Evolutionary conservation across 2,113 vertebrate species (phyloP).

Genomic region (Varanus komodoensis): DNA sequence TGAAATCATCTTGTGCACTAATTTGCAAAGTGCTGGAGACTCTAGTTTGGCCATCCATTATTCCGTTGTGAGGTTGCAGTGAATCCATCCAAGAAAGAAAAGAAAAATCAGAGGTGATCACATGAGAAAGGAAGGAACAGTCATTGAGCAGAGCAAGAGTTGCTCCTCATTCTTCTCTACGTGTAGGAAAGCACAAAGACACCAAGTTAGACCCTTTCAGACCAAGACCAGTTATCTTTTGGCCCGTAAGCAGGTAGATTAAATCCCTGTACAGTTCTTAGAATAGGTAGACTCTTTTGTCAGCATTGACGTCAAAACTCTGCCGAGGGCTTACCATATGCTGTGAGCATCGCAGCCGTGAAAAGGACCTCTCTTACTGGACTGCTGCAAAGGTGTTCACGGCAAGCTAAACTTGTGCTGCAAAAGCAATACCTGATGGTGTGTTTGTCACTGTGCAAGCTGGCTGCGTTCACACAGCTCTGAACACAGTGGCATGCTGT

Average conservation of each 20-base stretch:
- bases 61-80: not conserved
- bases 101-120: not conserved
- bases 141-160: not conserved
- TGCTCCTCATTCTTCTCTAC: too few relatives aligned
- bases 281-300: too few relatives aligned
- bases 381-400: not conserved
- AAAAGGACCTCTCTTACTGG: not conserved
- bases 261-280: not conserved
- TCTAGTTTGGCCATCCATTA: not conserved
- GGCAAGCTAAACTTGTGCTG: too few relatives aligned
- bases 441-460: not conserved
- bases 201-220: not conserved
- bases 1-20: not conserved
- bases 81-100: not conserved
- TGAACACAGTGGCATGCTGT: not conserved
- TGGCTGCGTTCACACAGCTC: not conserved
- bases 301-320: not conserved
- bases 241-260: not conserved
- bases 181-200: not conserved
- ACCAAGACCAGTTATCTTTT: not conserved
- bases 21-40: not conserved
- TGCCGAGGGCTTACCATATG: not conserved
- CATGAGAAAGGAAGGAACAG: not conserved
- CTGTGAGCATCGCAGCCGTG: too few relatives aligned
- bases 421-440: not conserved